Evolutionary conservation across 2,797 vertebrate genomes (phyloP), one percentile per base, ranked within the genome.

Genomic region (Cyclopterus lumpus): DNA sequence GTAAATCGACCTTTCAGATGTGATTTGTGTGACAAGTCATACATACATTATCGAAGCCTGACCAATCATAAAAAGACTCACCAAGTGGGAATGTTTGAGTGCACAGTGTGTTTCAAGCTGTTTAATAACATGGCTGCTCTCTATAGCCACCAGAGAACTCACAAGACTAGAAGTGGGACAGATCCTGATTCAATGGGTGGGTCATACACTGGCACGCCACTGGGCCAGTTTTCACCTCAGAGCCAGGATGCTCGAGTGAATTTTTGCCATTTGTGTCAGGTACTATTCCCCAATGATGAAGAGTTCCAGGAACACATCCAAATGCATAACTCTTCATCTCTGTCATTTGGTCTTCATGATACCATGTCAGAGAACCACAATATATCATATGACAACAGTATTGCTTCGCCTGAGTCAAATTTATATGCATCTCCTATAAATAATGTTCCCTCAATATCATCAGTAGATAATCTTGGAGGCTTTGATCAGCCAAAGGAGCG

Each of bases 111-210:
- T 87, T 95, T 93, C 69, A 96, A 95, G 80, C 86, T 91, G 53
- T 95, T 97, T 68, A 96, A 92, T 77, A 97, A 98, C 75, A 92
- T 97, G 85, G 96, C 96, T 38, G 96, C 96, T 32, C 96, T 97
- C 63, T 96, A 95, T 65, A 97, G 95, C 81, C 97, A 98, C 75
- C 95, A 97, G 81, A 95, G 96, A 60, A 96, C 92, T 80, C 96
- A 97, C 81, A 95, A 93, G 73, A 74, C 82, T 2, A 89, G 86
- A 81, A 84, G 83, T 2, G 86, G 79, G 32, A 58, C 73, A 6
- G 89, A 88, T 15, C 28, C 61, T 0, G 42, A 73, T 58, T 83
- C 73, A 1, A 11, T 84, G 26, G 74, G 70, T 4, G 70, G 58
- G 14, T 65, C 88, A 0, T 85, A 84, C 12, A 4, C 79, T 10